Percentiles rank a stretch among this genome's conserved stretches.
Evolutionary conservation across 2,888 invertebrate species (phyloP).

Genomic region (Iselma pallidipennis): DNA sequence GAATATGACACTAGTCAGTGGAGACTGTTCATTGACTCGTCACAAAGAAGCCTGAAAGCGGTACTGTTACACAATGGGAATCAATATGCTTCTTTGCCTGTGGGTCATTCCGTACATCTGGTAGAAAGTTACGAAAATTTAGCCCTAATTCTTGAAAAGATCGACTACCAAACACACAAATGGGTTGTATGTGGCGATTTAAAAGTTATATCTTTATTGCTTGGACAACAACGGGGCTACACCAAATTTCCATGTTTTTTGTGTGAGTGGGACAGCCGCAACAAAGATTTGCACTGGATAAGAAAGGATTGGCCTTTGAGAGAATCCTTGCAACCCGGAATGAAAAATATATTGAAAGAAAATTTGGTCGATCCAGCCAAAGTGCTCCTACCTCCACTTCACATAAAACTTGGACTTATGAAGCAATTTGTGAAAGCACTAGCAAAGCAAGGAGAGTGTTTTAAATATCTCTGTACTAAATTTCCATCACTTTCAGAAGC

Average conservation of each 20-base stretch:
- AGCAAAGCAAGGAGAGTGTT: conserved; percentile 20
- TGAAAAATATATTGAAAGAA: conserved; percentile 9
- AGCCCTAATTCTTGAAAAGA: conserved; percentile 31
- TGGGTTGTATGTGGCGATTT: conserved; percentile 25
- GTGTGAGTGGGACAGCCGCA: conserved; percentile 36
- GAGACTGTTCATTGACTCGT: conserved; percentile 29
- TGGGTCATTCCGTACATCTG: conserved; percentile 40
- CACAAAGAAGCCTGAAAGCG: conserved; percentile 25
- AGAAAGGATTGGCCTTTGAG: conserved; percentile 22
- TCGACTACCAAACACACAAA: conserved; percentile 38
- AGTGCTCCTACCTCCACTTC: conserved; percentile 32
- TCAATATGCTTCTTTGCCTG: conserved; percentile 37
- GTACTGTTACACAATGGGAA: conserved; percentile 37
- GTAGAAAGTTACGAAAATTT: conserved; percentile 42
- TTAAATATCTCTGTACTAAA: conserved; percentile 17
- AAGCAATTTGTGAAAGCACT: conserved; percentile 35
- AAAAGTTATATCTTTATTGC: conserved; percentile 26
- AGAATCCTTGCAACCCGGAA: conserved; percentile 9
- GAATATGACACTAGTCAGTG: conserved; percentile 23
- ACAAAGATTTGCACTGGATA: conserved; percentile 26
- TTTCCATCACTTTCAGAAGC: conserved; percentile 22
- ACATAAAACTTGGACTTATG: conserved; percentile 36
- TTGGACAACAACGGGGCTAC: conserved; percentile 34
- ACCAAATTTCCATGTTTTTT: conserved; percentile 37
- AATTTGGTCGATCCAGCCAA: conserved; percentile 23